These are phyloP conservation scores for Alcedo atthis DNA, from an alignment of 2,797 vertebrate genomes.

Conservation along the genomic window DNA sequence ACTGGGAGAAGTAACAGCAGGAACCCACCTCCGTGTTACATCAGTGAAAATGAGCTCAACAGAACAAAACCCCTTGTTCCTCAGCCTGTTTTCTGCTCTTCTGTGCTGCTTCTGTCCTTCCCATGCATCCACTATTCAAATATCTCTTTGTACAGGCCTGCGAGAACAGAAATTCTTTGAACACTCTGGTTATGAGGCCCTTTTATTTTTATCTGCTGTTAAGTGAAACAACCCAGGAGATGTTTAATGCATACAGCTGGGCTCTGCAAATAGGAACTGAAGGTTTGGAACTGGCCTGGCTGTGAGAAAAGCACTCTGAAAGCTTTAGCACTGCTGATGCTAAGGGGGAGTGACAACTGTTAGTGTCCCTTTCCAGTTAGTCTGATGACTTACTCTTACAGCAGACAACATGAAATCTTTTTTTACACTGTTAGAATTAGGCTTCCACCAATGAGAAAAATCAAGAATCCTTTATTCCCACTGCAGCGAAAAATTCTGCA, in stretches of 20 bases:
- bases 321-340: background rate
- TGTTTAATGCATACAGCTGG: background rate
- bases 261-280: background rate
- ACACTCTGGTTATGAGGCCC: fast-evolving
- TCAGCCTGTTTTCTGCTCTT: background rate
- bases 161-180: background rate
- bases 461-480: background rate
- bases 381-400: background rate
- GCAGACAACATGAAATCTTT: background rate
- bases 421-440: background rate
- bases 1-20: background rate
- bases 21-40: background rate
- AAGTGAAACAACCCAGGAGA: background rate
- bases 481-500: background rate
- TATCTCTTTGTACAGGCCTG: background rate
- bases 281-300: background rate
- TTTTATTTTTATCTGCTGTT: background rate
- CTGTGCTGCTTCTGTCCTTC: background rate
- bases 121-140: background rate
- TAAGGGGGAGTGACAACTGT: constrained; percentile 21
- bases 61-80: background rate
- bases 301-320: background rate
- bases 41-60: background rate
- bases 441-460: background rate
- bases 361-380: background rate